phyloP scores from a whole-genome alignment of 2,113 vertebrate species.

The Laticauda colubrina region DNA sequence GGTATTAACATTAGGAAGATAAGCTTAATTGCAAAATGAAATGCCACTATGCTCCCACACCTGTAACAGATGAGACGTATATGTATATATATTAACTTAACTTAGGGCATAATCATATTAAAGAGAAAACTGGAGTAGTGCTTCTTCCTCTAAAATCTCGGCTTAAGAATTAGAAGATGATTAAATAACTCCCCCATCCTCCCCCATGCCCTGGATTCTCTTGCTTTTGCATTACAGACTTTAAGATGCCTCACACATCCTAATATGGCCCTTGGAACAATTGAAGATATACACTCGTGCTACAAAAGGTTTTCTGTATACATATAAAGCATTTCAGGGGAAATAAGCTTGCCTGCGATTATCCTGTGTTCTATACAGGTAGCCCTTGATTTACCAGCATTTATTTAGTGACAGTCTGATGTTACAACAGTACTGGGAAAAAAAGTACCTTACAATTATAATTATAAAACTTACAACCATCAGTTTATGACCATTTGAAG shows the following conservation, averaged over 20 bases:
- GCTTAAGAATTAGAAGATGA: neutral
- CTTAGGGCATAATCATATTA: neutral
- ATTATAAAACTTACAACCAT: neutral
- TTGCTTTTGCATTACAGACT: neutral
- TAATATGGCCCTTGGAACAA: neutral
- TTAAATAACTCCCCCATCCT: neutral
- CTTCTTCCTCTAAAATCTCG: neutral
- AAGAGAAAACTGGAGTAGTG: neutral
- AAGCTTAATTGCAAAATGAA: slow-evolving; percentile 20
- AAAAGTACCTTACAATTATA: neutral
- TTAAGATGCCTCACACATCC: neutral
- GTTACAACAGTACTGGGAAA: neutral
- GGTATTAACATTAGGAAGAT: slow-evolving; percentile 2
- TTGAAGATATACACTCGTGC: neutral
- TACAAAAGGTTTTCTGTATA: neutral
- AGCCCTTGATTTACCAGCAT: neutral
- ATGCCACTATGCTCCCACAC: neutral
- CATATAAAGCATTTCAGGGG: neutral
- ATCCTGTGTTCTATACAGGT: neutral
- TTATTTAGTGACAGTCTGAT: neutral
- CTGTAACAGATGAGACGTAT: neutral
- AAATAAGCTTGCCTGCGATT: neutral
- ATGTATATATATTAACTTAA: neutral
- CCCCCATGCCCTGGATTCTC: neutral
- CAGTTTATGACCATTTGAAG: too few relatives aligned